Percentiles rank a stretch among this genome's conserved stretches.
phyloP scores from a whole-genome alignment of 2,113 vertebrate genomes.

The Rostratula benghalensis region DNA sequence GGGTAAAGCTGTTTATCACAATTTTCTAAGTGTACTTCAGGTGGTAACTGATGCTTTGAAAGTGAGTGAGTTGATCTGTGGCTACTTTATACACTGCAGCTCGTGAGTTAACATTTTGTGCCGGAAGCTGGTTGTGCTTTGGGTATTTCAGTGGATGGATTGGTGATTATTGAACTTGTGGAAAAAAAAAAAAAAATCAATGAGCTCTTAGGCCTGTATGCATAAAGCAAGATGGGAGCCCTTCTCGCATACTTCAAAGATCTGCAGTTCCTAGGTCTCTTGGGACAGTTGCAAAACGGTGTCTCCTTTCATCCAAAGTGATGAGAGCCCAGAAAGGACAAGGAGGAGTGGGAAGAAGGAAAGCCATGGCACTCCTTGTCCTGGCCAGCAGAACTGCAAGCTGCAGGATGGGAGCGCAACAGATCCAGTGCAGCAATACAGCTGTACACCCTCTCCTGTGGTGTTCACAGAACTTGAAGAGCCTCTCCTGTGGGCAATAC shows the following conservation, averaged over 20 bases:
- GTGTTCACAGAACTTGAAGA: background rate
- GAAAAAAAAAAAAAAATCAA: slow-evolving; percentile 48
- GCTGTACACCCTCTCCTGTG: background rate
- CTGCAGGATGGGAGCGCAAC: background rate
- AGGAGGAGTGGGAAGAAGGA: background rate
- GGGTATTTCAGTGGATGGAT: background rate
- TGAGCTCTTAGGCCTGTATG: background rate
- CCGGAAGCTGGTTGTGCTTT: background rate
- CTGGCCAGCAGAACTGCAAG: background rate
- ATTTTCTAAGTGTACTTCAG: background rate
- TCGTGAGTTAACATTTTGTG: background rate
- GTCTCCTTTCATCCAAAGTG: background rate
- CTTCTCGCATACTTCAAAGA: background rate
- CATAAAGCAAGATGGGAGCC: background rate
- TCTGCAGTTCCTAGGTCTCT: background rate
- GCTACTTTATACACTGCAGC: background rate
- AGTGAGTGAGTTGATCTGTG: background rate
- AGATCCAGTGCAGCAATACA: background rate
- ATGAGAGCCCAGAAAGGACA: background rate
- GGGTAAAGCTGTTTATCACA: background rate
- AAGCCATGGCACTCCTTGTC: background rate
- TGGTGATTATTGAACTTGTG: background rate
- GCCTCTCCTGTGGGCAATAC: background rate
- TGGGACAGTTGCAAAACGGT: background rate
- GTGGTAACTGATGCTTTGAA: background rate